These are phyloP conservation scores for Bufo gargarizans DNA, from an alignment of 2,113 vertebrate species.

Conservation along the genomic window DNA sequence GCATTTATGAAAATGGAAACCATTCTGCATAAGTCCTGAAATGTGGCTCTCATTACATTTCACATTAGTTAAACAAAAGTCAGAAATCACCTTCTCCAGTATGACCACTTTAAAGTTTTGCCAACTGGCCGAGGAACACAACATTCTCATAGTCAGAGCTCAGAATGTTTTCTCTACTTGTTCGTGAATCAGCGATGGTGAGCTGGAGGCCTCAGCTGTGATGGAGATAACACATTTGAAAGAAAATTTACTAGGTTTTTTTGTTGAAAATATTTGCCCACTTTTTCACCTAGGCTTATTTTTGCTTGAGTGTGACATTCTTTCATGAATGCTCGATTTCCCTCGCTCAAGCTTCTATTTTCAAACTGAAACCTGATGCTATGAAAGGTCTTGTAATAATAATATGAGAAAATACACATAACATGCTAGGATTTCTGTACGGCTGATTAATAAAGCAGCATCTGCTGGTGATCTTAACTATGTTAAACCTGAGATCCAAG, in stretches of 20 bases:
- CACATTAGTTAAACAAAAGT: slow-evolving; percentile 59
- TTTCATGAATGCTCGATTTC: slow-evolving; percentile 40
- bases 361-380: slow-evolving; percentile 15
- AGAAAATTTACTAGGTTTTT: slow-evolving; percentile 47
- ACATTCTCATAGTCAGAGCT: slow-evolving; percentile 55
- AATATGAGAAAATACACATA: neutral
- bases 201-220: slow-evolving; percentile 39
- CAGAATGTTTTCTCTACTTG: slow-evolving; percentile 56
- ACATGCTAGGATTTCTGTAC: neutral
- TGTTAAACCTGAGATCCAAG: neutral
- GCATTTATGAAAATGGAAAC: slow-evolving; percentile 55
- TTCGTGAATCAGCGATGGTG: slow-evolving; percentile 47
- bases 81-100: slow-evolving; percentile 57
- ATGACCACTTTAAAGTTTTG: slow-evolving; percentile 55
- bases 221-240: slow-evolving; percentile 57
- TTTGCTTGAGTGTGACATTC: slow-evolving; percentile 52
- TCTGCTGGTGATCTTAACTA: neutral
- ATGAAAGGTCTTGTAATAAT: neutral
- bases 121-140: slow-evolving; percentile 54
- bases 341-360: slow-evolving; percentile 7
- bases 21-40: slow-evolving; percentile 45
- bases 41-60: slow-evolving; percentile 57
- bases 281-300: slow-evolving; percentile 53
- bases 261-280: slow-evolving; percentile 51
- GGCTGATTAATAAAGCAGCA: neutral